Base-by-base conservation (phyloP, 2,888 invertebrate genomes). In the Torymus texanus region DNA sequence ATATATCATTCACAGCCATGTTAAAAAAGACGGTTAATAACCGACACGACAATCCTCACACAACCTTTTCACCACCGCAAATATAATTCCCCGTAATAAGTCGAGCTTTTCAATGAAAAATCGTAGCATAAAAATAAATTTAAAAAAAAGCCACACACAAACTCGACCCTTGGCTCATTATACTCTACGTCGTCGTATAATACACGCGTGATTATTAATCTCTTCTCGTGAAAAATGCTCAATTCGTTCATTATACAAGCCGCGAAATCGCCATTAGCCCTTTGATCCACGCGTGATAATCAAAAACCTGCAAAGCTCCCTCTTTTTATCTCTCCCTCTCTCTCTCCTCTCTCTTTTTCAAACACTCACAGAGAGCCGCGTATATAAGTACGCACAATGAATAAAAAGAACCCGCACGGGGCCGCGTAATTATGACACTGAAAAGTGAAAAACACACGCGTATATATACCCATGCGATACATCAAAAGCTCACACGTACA, bases 191-290 rank as follows among this genome's bases (percentile, higher is more conserved):
- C 53, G 29, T 24, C 51, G 51, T 16, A 58, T 14, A 58, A 75
- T 24, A 73, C 18, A 12, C 41, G 56, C 18, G 8, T 21, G 56
- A n/a, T 56, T 66, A 79, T 75, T 67, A 75, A 79, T 79, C 71
- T 61, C 16, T 2, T n/a, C 56, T 14, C 29, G 29, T 3, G 29
- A 29, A 55, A 79, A 75, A 66, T 70, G 59, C 29, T 61, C 75
- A 58, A 70, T 59, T 79, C 65, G 18, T 56, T 79, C 75, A 61
- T 79, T 75, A 79, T 21, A 21, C 21, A 21, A 51, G 14, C 2
- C 29, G 21, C 41, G 50, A 75, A 75, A 75, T 61, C 61, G 29
- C 65, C 71, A 71, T 63, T 65, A 55, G 29, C 13, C 63, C 61
- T 67, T 67, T 62, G 62, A 68, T 78, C 51, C 56, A 18, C 41